These are phyloP conservation scores for Caenorhabditis uteleia DNA, from an alignment of 2,888 invertebrate genomes.

Conservation along the genomic window DNA sequence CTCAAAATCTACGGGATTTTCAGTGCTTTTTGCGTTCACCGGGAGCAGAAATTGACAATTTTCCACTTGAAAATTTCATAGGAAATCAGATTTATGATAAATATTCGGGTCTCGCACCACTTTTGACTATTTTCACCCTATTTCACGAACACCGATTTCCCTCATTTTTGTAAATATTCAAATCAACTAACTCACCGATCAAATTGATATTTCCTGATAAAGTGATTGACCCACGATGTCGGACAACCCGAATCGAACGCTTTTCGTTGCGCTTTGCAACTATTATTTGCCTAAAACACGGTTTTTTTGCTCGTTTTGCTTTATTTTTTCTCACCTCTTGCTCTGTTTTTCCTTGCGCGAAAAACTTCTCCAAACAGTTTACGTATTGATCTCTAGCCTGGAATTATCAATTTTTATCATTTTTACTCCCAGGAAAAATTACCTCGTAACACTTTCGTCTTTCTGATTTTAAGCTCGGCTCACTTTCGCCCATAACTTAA, in stretches of 20 bases:
- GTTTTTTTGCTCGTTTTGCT: not conserved
- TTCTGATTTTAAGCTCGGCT: conserved; percentile 33
- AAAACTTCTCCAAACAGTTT: conserved; percentile 29
- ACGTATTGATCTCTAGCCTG: conserved; percentile 40
- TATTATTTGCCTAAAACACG: conserved; percentile 23
- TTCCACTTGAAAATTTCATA: no score
- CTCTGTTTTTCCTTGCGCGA: conserved; percentile 36
- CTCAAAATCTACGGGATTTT: no score
- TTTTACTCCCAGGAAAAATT: not conserved
- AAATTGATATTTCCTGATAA: conserved; percentile 62
- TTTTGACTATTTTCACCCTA: no score
- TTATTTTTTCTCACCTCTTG: conserved; percentile 22
- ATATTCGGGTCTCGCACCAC: no score
- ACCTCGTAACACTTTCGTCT: conserved; percentile 48
- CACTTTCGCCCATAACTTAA: conserved; percentile 20
- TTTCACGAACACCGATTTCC: no score
- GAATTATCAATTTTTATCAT: not conserved
- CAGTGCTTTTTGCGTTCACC: no score
- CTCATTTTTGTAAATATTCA: no score
- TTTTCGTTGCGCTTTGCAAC: conserved; percentile 33
- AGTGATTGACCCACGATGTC: conserved; percentile 60
- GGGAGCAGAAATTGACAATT: no score
- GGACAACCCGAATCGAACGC: conserved; percentile 45
- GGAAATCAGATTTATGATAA: no score
- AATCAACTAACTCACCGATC: conserved; percentile 36